These are phyloP conservation scores for Meles meles DNA, from an alignment of 2,113 vertebrate genomes.

Conservation along the genomic window DNA sequence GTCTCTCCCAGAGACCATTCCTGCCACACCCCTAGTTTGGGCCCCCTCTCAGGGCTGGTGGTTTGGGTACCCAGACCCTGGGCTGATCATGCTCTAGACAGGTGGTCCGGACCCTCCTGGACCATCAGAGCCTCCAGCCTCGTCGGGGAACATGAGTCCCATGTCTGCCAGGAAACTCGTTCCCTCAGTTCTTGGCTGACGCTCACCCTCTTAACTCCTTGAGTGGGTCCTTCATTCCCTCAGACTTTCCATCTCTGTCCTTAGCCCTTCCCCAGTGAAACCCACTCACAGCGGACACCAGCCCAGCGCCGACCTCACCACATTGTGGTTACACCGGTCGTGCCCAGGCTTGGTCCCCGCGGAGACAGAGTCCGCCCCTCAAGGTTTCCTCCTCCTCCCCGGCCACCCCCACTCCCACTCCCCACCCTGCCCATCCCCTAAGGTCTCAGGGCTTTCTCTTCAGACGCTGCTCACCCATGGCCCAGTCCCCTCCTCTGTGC, in stretches of 20 bases:
- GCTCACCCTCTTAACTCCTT: not conserved
- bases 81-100: not conserved
- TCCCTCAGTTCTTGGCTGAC: not conserved
- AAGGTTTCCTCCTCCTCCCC: not conserved
- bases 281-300: accelerated
- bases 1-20: not conserved
- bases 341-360: accelerated
- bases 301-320: accelerated
- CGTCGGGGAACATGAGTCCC: not conserved
- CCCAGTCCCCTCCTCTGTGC: not conserved
- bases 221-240: not conserved
- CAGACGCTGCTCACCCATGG: not conserved
- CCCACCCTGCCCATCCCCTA: not conserved
- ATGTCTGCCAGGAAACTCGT: not conserved
- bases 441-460: no score
- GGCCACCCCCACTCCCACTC: not conserved
- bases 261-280: not conserved
- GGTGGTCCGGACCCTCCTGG: not conserved
- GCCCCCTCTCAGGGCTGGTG: not conserved
- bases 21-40: no score
- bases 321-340: no score
- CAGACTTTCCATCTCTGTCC: not conserved
- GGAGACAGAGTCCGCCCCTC: not conserved
- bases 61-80: not conserved
- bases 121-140: not conserved